These are phyloP conservation scores for Fopius arisanus DNA, from an alignment of 1,140 invertebrate genomes.

Conservation along the genomic window DNA sequence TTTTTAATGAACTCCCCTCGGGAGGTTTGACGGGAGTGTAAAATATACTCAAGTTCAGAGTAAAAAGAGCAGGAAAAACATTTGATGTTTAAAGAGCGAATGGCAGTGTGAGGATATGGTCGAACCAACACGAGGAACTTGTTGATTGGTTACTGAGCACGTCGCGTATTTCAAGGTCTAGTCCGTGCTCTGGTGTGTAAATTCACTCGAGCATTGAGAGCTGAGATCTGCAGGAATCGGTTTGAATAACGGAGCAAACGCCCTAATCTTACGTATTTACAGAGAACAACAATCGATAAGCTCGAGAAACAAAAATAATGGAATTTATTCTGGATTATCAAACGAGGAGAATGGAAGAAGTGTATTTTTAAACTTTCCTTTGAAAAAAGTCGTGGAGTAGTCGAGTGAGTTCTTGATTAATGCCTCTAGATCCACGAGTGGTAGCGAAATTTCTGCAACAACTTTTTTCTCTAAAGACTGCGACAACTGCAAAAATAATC, in stretches of 20 bases:
- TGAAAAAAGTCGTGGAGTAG: too few species aligned
- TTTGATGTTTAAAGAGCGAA: not conserved
- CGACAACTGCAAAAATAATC: too few species aligned
- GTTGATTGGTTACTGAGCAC: constrained; percentile 26
- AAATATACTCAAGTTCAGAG: not conserved
- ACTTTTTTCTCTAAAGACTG: too few species aligned
- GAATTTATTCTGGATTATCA: too few species aligned
- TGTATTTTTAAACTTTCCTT: too few species aligned
- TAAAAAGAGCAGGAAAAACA: not conserved
- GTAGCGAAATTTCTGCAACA: too few species aligned
- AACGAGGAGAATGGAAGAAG: too few species aligned
- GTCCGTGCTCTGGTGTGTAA: not conserved
- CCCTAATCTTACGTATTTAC: not conserved
- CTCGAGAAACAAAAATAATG: too few species aligned
- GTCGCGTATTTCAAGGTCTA: constrained; percentile 18
- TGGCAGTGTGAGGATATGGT: not conserved
- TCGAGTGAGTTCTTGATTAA: too few species aligned
- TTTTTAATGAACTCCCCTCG: not conserved
- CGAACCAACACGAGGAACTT: constrained; percentile 25
- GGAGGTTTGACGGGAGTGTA: not conserved
- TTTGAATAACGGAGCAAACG: not conserved
- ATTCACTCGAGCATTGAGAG: not conserved
- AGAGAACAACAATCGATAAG: not conserved
- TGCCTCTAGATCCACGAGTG: too few species aligned
- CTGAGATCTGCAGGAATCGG: not conserved